Evolutionary conservation across 2,113 vertebrate genomes (phyloP).

Genomic region (Gymnorhina tibicen): DNA sequence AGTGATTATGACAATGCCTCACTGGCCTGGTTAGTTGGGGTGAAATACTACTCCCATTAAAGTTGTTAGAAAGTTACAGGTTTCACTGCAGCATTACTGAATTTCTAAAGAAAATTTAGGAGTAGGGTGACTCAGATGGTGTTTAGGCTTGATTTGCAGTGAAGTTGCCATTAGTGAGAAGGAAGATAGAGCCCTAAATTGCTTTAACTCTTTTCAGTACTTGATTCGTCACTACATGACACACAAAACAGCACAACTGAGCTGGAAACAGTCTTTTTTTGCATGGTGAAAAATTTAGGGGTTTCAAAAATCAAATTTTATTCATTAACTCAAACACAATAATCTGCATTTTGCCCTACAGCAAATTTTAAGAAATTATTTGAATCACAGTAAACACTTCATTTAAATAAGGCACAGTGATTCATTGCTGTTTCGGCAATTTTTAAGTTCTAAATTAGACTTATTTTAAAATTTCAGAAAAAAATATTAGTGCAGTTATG

Average conservation of each 20-base stretch:
- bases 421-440: not conserved
- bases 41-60: not conserved
- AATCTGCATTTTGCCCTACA: not conserved
- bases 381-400: not conserved
- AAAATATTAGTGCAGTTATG: not conserved
- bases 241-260: not conserved
- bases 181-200: not conserved
- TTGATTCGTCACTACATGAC: not conserved
- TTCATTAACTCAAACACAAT: not conserved
- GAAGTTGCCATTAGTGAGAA: not conserved
- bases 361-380: not conserved
- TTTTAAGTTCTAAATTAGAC: not conserved
- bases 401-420: not conserved
- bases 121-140: not conserved
- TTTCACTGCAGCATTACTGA: not conserved
- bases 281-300: not conserved
- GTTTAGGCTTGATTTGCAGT: not conserved
- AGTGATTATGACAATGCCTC: not conserved
- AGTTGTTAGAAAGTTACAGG: not conserved
- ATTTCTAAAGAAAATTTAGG: conserved; percentile 1
- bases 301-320: not conserved
- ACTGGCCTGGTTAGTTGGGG: not conserved
- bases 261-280: not conserved
- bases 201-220: not conserved
- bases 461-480: not conserved